These are phyloP conservation scores for Tarsius wallacei DNA, from an alignment of 2,797 vertebrate genomes.

Conservation along the genomic window DNA sequence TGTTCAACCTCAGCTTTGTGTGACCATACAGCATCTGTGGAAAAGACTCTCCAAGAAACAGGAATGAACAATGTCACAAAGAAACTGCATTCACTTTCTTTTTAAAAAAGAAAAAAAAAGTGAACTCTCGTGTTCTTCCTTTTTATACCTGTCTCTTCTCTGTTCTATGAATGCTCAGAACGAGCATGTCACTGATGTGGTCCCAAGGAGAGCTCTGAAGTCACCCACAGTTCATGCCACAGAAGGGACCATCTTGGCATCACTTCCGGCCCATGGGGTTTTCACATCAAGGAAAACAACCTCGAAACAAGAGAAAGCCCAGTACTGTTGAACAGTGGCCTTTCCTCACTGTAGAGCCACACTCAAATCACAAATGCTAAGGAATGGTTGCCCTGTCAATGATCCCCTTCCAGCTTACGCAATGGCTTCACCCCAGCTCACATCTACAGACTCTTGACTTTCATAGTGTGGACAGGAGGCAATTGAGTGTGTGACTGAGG, in stretches of 20 bases:
- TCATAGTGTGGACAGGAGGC: not conserved
- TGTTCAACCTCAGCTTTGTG: not conserved
- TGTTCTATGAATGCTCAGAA: not conserved
- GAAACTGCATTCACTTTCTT: not conserved
- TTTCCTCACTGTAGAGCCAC: not conserved
- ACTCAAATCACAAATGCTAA: conserved; percentile 10
- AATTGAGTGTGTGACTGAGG: not conserved
- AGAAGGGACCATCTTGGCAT: not conserved
- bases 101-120: not conserved
- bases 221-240: not conserved
- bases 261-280: not conserved
- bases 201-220: not conserved
- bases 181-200: not conserved
- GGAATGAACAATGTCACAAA: not conserved
- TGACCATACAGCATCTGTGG: not conserved
- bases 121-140: not conserved
- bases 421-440: conserved; percentile 34
- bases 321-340: not conserved
- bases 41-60: conserved; percentile 18
- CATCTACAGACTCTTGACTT: conserved; percentile 50
- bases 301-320: conserved; percentile 11
- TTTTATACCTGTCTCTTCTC: not conserved
- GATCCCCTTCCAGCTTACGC: conserved; percentile 39
- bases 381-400: not conserved
- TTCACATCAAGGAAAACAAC: conserved; percentile 12